These are phyloP conservation scores for Caenorhabditis sinica DNA, from an alignment of 2,888 invertebrate species.

Conservation along the genomic window DNA sequence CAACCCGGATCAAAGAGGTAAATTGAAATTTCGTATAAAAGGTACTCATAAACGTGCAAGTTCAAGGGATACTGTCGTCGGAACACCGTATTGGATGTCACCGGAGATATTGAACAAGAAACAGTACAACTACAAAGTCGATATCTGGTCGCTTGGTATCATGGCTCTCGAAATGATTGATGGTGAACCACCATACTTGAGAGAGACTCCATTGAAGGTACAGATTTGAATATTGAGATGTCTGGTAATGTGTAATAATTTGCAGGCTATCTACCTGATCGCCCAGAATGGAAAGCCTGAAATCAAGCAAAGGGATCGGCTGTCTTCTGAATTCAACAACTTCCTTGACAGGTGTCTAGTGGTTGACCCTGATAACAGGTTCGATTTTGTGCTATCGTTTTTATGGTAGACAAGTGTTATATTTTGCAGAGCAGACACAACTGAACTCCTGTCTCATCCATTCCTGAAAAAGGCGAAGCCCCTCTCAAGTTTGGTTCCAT, in stretches of 20 bases:
- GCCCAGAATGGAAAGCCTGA: conserved; percentile 96
- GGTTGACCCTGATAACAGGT: conserved; percentile 74
- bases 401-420: neutral
- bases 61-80: conserved; percentile 81
- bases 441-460: conserved; percentile 92
- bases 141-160: conserved; percentile 93
- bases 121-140: conserved; percentile 86
- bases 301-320: conserved; percentile 90
- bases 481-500: conserved; percentile 90
- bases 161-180: conserved; percentile 99
- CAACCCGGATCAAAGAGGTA: conserved; percentile 90
- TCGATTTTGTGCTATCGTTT: neutral
- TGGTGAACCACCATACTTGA: conserved; percentile 94
- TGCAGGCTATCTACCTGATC: conserved; percentile 91
- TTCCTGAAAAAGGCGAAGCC: conserved; percentile 91
- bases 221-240: neutral
- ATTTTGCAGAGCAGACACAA: conserved; percentile 88
- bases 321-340: conserved; percentile 88
- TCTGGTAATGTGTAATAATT: neutral
- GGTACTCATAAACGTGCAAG: conserved; percentile 90
- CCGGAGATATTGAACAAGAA: conserved; percentile 86
- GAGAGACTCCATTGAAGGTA: conserved; percentile 90
- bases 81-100: conserved; percentile 89
- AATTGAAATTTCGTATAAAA: conserved; percentile 83
- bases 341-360: conserved; percentile 88